Evolutionary conservation across 2,888 invertebrate species (phyloP).

Genomic region (Melipona bicolor): DNA sequence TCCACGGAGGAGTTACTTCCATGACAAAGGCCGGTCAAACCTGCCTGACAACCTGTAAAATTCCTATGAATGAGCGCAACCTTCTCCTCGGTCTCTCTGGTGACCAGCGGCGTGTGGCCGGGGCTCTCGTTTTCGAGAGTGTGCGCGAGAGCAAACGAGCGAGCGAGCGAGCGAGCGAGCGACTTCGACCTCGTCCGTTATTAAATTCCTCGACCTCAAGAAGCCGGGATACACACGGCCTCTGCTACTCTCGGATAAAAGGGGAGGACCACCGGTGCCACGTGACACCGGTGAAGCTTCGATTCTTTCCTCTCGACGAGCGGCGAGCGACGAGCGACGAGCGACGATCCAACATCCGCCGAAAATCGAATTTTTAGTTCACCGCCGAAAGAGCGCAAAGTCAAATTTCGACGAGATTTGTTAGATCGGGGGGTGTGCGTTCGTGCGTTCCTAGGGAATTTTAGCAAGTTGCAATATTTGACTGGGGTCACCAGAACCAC

Average conservation of each 20-base stretch:
- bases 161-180: constrained; percentile 37
- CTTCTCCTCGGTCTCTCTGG: constrained; percentile 59
- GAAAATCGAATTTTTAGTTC: neutral
- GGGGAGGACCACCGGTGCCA: constrained; percentile 45
- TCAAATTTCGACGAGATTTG: neutral
- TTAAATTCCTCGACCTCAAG: constrained; percentile 74
- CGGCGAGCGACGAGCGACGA: neutral
- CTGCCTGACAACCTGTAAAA: constrained; percentile 82
- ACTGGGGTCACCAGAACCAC: too few relatives aligned
- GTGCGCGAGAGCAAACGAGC: constrained; percentile 18
- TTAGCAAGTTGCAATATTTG: too few relatives aligned
- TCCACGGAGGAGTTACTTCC: constrained; percentile 67
- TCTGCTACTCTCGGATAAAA: constrained; percentile 35
- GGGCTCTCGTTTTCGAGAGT: constrained; percentile 60
- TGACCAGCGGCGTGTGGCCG: constrained; percentile 56
- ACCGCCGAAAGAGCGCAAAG: neutral
- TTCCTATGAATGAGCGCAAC: constrained; percentile 81
- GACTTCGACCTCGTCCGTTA: constrained; percentile 73
- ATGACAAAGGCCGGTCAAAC: constrained; percentile 80
- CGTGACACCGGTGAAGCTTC: constrained; percentile 61
- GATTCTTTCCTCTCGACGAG: constrained; percentile 18
- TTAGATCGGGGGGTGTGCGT: too few relatives aligned
- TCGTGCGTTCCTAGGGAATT: too few relatives aligned
- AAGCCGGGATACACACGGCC: constrained; percentile 49
- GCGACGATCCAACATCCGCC: neutral